Percentiles rank a stretch among this genome's conserved stretches.
phyloP scores from a whole-genome alignment of 2,113 vertebrate genomes.

The Lophotis ruficrista region DNA sequence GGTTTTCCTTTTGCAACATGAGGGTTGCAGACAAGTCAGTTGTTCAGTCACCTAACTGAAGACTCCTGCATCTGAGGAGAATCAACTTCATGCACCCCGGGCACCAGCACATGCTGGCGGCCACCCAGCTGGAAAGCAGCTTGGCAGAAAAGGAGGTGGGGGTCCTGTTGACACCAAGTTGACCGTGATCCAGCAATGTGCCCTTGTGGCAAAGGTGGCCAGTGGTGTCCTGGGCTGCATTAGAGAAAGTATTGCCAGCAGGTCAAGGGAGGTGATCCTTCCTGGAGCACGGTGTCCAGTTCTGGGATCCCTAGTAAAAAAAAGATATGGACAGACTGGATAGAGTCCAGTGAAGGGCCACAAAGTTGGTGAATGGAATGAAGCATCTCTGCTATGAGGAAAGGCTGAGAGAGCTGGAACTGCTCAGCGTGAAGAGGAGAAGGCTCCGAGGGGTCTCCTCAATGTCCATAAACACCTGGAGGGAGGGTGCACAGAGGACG shows the following conservation, averaged over 20 bases:
- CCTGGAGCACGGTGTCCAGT: background rate
- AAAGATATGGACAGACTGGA: background rate
- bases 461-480: background rate
- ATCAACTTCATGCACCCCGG: accelerated
- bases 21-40: background rate
- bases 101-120: background rate
- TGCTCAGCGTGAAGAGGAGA: background rate
- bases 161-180: background rate
- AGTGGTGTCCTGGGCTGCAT: accelerated
- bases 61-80: background rate
- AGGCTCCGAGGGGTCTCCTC: background rate
- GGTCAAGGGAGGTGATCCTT: background rate
- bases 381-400: background rate
- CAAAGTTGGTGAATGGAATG: background rate
- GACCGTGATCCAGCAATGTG: background rate
- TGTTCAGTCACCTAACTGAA: background rate
- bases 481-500: accelerated
- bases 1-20: background rate
- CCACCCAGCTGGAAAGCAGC: background rate
- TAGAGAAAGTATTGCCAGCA: background rate
- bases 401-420: background rate
- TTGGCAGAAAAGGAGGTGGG: background rate
- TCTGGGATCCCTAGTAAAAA: background rate
- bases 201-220: background rate
- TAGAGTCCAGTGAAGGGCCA: background rate